Base-by-base conservation (phyloP, 2,113 vertebrate genomes). In the Atractosteus spatula region DNA sequence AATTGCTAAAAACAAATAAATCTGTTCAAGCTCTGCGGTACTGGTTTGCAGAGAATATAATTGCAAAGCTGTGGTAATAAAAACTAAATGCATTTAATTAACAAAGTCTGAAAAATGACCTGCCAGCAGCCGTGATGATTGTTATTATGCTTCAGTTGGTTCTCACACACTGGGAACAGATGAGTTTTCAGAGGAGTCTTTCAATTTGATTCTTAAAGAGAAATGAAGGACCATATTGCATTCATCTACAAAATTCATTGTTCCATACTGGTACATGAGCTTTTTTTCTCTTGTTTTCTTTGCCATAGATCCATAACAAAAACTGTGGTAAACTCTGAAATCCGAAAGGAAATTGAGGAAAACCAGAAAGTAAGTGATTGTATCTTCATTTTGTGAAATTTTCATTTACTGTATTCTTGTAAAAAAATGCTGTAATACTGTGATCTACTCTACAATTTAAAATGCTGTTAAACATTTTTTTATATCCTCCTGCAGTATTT, bases 291-390 rank as follows among this genome's bases (percentile, higher is more conserved):
- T 8, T 3, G 64, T 74, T 47, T 63, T 83, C 84, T 83, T 12
- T 72, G 71, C 78, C 55, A 55, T 79, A 99, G 97, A 82, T 96
- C 94, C 78, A 93, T 99, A 87, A 99, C 95, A 3, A 97, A 93
- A 89, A 97, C 97, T 2, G 92, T 91, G 78, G 97, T 99, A 82
- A 94, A 86, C 80, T 84, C 91, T 0, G 95, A 95, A 68, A 91
- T 98, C 73, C 91, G 96, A 76, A 89, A 85, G 63, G 97, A 99
- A 89, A 93, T 99, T 11, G 93, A 91, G 76, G 96, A 99, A 71
- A 99, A 99, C 84, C 97, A 99, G 79, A 98, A 98, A 94, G 97
- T 99, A 91, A 77, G n/a, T 13, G 3, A 67, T 65, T 41, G 55
- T 66, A n/a, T 4, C 0, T 66, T 66, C 41, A 16, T 64, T n/a